Conservation (phyloP, 1,140 invertebrate genomes). For the Physella acuta region DNA sequence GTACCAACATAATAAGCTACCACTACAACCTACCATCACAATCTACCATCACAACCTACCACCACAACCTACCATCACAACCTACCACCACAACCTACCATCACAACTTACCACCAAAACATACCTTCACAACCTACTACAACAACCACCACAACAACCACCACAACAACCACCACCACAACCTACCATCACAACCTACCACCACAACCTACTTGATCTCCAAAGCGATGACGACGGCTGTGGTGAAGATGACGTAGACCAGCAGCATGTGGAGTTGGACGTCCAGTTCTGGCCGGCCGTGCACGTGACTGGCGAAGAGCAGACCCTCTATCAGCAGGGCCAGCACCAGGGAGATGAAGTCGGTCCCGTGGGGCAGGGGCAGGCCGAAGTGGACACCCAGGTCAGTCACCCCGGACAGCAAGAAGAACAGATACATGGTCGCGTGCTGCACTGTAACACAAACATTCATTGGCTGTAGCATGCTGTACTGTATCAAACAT, state of each 20-base stretch:
- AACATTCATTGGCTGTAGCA: neutral
- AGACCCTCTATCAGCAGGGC: conserved; percentile 61
- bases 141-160: too few species aligned
- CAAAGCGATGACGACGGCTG: conserved; percentile 45
- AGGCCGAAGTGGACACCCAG: conserved; percentile 54
- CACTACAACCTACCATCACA: too few species aligned
- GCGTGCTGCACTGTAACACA: conserved; percentile 60
- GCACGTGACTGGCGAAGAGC: conserved; percentile 63
- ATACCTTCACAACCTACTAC: too few species aligned
- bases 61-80: too few species aligned
- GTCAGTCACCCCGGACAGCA: conserved; percentile 60
- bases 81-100: too few species aligned
- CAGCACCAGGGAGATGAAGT: conserved; percentile 57
- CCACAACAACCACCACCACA: too few species aligned
- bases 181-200: too few species aligned
- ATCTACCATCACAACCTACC: too few species aligned
- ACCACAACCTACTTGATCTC: conserved; percentile 42
- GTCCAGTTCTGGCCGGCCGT: conserved; percentile 61
- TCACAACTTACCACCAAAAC: too few species aligned
- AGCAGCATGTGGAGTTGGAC: conserved; percentile 62
- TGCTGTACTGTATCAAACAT: neutral
- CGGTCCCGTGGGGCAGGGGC: conserved; percentile 56
- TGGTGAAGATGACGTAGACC: conserved; percentile 56
- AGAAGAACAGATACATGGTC: conserved; percentile 66
- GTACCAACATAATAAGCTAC: too few species aligned